Base-by-base conservation (phyloP, 2,113 vertebrate species). In the Acrocephalus arundinaceus region DNA sequence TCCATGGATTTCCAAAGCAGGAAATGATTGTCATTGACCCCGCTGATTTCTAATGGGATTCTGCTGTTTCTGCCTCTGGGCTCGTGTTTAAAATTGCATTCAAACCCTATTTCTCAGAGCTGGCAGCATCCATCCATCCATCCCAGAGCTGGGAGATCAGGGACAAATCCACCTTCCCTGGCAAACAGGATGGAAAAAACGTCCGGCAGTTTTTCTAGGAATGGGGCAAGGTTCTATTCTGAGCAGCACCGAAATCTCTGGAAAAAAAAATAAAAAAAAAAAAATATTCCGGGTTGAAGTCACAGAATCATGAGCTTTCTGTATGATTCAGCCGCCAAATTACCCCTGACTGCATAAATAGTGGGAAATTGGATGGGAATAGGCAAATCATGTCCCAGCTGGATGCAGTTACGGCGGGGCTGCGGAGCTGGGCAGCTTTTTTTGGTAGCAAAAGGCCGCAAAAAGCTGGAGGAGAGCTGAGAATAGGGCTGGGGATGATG, bases 321-420 rank as follows among this genome's bases (percentile, higher is more conserved):
- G 66, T 76, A 2, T 94, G 95, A 88, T 96, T 96, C 94, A 95
- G 88, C 90, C 63, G 54, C 82, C 95, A 95, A 96, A 96, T 96
- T 94, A 92, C 71, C 88, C 88, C 90, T 85, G 90, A 79, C 24
- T 90, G 67, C 80, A 96, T 92, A 92, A 97, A 91, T 72, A 97
- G 95, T 63, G 92, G 94, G 80, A 93, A 90, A 96, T 96, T 85
- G 92, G 95, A 78, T 68, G 70, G 95, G 87, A 94, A 91, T 54
- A 90, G 78, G 95, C 74, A 90, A 85, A 91, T 94, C 51, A 22
- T 82, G 33, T 76, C 37, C 92, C 94, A 91, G 87, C 95, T 96
- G 92, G 85, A 93, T 89, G 48, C 70, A 35, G 85, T 37, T 28
- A 20, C 85, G 75, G 89, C 49, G 75, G n/a, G 78, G 72, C 90